A percentile compares a stretch with the other conserved stretches of the same genome.
Conservation (phyloP, 2,797 vertebrate genomes). For the Characodon lateralis region DNA sequence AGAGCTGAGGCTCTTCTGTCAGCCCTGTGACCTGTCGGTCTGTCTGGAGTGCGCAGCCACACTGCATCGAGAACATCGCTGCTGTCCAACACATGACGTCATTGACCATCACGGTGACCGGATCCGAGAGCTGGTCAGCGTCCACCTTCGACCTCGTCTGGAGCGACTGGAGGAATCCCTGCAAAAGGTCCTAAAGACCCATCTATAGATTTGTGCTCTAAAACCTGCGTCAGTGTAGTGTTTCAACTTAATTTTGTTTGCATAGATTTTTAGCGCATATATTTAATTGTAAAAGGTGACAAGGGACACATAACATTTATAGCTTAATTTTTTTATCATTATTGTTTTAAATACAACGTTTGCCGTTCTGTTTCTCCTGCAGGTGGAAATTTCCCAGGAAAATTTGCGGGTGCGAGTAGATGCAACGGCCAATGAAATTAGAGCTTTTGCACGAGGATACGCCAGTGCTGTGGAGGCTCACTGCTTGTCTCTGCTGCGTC, state of each 20-base stretch:
- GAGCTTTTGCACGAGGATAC: conserved; percentile 81
- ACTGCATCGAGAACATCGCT: conserved; percentile 85
- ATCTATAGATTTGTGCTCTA: neutral
- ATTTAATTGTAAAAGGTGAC: neutral
- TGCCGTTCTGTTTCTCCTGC: neutral
- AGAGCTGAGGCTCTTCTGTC: conserved; percentile 90
- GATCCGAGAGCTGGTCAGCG: conserved; percentile 81
- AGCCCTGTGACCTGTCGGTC: conserved; percentile 85
- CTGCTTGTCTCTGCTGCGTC: conserved; percentile 82
- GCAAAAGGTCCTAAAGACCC: conserved; percentile 51
- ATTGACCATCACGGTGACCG: conserved; percentile 82
- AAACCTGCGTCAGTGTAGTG: neutral
- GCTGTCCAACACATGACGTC: conserved; percentile 72
- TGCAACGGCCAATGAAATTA: conserved; percentile 78
- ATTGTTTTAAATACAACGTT: neutral
- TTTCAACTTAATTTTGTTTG: no score
- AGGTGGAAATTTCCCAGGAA: conserved; percentile 73
- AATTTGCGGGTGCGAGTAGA: conserved; percentile 71
- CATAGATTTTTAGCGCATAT: neutral
- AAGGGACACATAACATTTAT: neutral
- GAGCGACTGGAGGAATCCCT: conserved; percentile 79
- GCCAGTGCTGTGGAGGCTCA: conserved; percentile 85
- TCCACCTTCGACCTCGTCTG: conserved; percentile 78
- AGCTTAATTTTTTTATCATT: neutral
- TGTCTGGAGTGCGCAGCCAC: conserved; percentile 86